Base-by-base conservation (phyloP, 2,888 invertebrate species). In the Idaea straminata region DNA sequence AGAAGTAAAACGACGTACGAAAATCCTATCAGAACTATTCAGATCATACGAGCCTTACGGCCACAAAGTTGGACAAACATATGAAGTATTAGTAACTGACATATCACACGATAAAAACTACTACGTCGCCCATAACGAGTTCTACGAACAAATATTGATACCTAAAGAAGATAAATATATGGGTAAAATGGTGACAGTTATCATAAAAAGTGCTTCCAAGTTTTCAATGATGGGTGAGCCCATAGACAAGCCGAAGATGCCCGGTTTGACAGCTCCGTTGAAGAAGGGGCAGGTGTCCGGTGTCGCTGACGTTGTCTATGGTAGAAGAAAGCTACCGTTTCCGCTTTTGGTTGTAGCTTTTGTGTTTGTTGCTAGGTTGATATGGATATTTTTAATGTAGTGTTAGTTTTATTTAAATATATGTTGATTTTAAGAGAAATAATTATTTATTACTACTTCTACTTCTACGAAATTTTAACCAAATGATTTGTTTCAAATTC, bases 81-180 rank as follows among this genome's bases (percentile, higher is more conserved):
- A 98, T 69, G 94, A 95, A 3, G 97, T 99, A 0, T 91, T 99
- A 0, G 97, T 99, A 0, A 99, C 99, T 0, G 99, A 99, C 86
- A 88, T 97, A 64, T 98, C 99, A 0, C 96, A 97, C 84, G 99
- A 99, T 84, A 96, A 96, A 74, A 94, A 96, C 66, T 96, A 97
- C 86, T 98, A 95, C 82, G 99, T 99, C 7, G 99, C 96, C 0
- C 99, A 99, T 89, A 99, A 99, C 87, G 97, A 98, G 83, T 96
- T 90, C 81, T 99, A 99, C 82, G 98, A 99, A 82, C 99, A 92
- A 74, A 96, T 98, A 0, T 84, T 99, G 66, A 94, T 99, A 0
- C 97, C 98, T 0, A 96, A 96, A 91, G 93, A 94, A 5, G 93
- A 96, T 0, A 94, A 95, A 74, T 95, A 95, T 61, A 94, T 98